Conservation (phyloP, 92 coral and sea anemone genomes). For the Ricordea florida region DNA sequence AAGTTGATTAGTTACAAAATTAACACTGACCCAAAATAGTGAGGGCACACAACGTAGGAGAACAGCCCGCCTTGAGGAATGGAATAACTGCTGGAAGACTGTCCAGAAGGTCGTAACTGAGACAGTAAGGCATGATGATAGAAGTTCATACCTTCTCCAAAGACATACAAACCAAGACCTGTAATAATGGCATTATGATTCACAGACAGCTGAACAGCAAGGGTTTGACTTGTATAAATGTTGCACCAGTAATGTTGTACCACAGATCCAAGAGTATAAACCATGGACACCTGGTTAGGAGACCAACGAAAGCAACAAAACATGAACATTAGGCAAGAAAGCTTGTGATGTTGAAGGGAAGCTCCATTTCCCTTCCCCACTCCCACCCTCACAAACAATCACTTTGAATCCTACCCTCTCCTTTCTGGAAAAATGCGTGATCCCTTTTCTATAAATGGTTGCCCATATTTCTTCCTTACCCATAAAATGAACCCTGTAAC, state of each 20-base stretch:
- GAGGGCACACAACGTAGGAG: conserved; percentile 71
- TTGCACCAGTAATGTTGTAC: conserved; percentile 90
- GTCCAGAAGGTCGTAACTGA: conserved; percentile 62
- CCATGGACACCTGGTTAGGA: conserved; percentile 34
- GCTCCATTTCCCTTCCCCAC: too few relatives aligned
- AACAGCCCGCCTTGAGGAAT: conserved; percentile 79
- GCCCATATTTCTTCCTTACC: too few relatives aligned
- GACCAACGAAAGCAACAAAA: neutral
- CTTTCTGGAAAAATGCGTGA: too few relatives aligned
- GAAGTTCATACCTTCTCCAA: conserved; percentile 68
- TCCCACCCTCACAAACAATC: too few relatives aligned
- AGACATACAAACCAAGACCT: conserved; percentile 47
- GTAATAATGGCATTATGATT: conserved; percentile 38
- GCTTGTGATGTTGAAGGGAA: too few relatives aligned
- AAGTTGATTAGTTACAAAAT: neutral
- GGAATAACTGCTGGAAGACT: conserved; percentile 48
- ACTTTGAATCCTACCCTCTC: too few relatives aligned
- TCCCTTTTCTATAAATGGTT: too few relatives aligned
- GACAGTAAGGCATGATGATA: conserved; percentile 69
- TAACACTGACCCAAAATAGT: conserved; percentile 73
- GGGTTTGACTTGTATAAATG: conserved; percentile 43
- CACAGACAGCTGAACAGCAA: conserved; percentile 51
- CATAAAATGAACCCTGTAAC: too few relatives aligned
- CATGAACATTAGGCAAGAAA: neutral
- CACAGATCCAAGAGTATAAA: conserved; percentile 72